phyloP scores from a whole-genome alignment of 2,113 vertebrate species.

The Ia io region DNA sequence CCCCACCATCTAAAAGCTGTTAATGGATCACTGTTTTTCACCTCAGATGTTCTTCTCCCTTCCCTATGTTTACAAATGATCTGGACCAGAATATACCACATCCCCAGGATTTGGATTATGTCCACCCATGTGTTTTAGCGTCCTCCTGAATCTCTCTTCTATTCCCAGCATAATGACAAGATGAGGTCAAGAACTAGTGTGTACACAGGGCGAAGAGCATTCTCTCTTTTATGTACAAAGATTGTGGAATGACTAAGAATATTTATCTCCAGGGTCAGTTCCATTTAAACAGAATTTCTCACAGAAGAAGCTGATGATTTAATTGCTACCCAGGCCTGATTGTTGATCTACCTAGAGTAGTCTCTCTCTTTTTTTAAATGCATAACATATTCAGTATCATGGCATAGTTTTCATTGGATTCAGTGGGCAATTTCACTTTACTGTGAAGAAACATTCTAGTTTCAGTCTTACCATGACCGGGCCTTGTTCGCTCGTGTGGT shows the following conservation, averaged over 20 bases:
- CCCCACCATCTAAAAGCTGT: not conserved
- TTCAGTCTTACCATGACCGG: not conserved
- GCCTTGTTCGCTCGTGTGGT: not conserved
- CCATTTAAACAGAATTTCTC: not conserved
- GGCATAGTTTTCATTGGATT: not conserved
- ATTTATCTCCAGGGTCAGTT: not conserved
- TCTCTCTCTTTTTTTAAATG: not conserved
- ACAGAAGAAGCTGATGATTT: not conserved
- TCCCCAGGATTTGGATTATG: not conserved
- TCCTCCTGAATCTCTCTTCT: not conserved
- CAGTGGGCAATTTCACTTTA: not conserved
- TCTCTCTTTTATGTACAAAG: not conserved
- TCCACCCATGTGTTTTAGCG: not conserved
- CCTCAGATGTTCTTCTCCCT: not conserved
- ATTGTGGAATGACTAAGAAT: not conserved
- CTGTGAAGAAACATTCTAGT: conserved; percentile 11
- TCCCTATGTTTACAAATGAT: not conserved
- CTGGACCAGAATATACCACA: not conserved
- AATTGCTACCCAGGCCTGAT: not conserved
- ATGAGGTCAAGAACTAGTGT: not conserved
- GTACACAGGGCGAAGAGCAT: not conserved
- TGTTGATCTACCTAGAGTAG: not conserved
- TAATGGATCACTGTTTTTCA: not conserved
- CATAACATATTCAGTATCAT: not conserved
- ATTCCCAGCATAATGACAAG: not conserved